Conservation (phyloP, 2,113 vertebrate species). For the Serinus canaria region DNA sequence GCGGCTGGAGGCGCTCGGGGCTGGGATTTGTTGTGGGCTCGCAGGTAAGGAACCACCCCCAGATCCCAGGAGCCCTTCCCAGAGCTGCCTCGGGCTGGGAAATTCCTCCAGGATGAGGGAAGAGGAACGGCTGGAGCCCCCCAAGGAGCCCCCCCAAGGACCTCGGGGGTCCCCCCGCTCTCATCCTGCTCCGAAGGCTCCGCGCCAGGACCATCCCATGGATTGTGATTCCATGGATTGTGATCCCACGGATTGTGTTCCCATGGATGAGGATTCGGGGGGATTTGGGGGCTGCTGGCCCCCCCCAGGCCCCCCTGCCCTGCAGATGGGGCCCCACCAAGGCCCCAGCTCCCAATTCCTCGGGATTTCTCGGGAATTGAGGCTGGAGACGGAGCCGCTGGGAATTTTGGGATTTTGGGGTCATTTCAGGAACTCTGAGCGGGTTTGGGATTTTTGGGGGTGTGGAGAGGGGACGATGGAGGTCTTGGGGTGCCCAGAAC, state of each 20-base stretch:
- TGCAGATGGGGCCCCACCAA: rapidly evolving
- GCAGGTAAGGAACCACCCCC: not conserved
- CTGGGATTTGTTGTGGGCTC: not conserved
- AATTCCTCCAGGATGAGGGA: rapidly evolving
- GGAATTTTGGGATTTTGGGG: not conserved
- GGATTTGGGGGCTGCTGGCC: not conserved
- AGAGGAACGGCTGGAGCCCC: not conserved
- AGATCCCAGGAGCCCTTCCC: not conserved
- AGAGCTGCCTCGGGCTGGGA: not conserved
- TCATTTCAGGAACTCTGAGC: rapidly evolving
- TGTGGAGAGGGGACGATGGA: not conserved
- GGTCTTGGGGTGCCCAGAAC: not conserved
- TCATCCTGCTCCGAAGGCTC: rapidly evolving
- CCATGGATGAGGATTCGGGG: not conserved
- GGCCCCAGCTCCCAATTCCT: rapidly evolving
- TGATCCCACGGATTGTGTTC: too few relatives aligned
- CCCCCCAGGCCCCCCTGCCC: rapidly evolving
- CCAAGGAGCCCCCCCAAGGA: not conserved
- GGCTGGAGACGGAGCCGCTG: not conserved
- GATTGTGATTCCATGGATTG: too few relatives aligned
- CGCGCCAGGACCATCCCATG: rapidly evolving
- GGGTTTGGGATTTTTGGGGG: not conserved
- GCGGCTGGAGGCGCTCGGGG: not conserved
- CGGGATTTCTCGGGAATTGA: rapidly evolving
- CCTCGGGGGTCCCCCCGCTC: rapidly evolving